Conservation (phyloP, 2,113 vertebrate species). For the Elachura formosa region DNA sequence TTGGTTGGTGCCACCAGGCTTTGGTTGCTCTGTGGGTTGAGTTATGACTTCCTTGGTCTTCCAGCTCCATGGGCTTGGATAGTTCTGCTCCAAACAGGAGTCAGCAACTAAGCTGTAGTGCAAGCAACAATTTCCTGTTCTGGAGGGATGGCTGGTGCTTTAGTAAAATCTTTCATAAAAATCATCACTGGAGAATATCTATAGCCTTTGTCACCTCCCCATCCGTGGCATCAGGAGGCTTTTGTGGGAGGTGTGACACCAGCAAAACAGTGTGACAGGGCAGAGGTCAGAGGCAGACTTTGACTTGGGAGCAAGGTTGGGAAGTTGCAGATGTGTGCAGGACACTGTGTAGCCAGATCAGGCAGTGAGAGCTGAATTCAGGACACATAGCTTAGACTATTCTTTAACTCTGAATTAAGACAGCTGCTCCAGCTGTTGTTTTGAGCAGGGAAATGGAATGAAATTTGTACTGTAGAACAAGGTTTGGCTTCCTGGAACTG, state of each 20-base stretch:
- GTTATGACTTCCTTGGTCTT: neutral
- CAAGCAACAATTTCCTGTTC: neutral
- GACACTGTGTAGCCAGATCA: fast-evolving
- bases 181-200: neutral
- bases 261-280: fast-evolving
- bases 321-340: neutral
- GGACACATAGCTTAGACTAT: neutral
- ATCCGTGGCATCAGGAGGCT: neutral
- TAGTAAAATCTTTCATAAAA: neutral
- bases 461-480: neutral
- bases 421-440: neutral
- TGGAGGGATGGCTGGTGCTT: neutral
- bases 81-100: neutral
- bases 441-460: neutral
- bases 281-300: neutral
- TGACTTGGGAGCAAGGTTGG: neutral
- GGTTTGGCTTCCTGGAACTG: neutral
- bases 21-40: neutral
- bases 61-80: neutral
- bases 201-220: neutral
- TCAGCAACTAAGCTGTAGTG: neutral
- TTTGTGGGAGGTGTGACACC: neutral
- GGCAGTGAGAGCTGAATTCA: neutral
- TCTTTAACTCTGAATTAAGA: neutral
- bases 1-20: fast-evolving